Percentiles rank a stretch among this genome's conserved stretches.
These are phyloP conservation scores for Ascaphus truei DNA, from an alignment of 2,113 vertebrate genomes.

Conservation along the genomic window DNA sequence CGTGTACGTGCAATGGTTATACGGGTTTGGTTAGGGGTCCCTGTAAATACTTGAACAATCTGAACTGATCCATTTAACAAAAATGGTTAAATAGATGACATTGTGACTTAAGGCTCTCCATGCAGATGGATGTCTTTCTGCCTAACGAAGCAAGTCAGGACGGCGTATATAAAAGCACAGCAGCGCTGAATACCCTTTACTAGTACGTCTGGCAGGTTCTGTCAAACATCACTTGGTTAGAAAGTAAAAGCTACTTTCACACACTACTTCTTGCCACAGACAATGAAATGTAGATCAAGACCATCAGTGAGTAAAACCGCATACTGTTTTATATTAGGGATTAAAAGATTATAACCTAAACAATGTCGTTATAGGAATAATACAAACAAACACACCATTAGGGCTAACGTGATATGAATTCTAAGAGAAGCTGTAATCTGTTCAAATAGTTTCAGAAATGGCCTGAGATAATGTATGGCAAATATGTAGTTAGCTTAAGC, in stretches of 20 bases:
- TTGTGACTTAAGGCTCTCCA: too few relatives aligned
- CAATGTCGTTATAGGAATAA: constrained; percentile 11
- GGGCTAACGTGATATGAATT: not conserved
- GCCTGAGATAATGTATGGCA: not conserved
- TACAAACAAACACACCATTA: constrained; percentile 16
- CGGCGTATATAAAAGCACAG: too few relatives aligned
- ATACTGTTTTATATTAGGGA: not conserved
- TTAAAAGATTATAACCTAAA: constrained; percentile 11
- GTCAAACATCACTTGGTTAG: not conserved
- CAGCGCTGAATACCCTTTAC: not conserved
- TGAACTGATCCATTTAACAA: too few relatives aligned
- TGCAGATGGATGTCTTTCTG: not conserved
- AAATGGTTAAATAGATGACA: too few relatives aligned
- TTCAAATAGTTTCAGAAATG: not conserved
- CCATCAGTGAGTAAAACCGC: not conserved
- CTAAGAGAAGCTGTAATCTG: constrained; percentile 2
- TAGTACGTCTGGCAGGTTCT: not conserved
- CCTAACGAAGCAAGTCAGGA: not conserved
- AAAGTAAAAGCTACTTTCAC: not conserved
- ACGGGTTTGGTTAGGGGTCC: too few relatives aligned
- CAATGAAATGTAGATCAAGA: not conserved
- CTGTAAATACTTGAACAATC: too few relatives aligned
- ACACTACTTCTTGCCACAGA: not conserved
- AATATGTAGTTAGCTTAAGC: not conserved
- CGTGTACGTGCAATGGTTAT: too few relatives aligned